Percentiles rank a stretch among this genome's conserved stretches.
These are phyloP conservation scores for Philhelius pedissequus DNA, from an alignment of 2,888 invertebrate genomes.

Conservation along the genomic window DNA sequence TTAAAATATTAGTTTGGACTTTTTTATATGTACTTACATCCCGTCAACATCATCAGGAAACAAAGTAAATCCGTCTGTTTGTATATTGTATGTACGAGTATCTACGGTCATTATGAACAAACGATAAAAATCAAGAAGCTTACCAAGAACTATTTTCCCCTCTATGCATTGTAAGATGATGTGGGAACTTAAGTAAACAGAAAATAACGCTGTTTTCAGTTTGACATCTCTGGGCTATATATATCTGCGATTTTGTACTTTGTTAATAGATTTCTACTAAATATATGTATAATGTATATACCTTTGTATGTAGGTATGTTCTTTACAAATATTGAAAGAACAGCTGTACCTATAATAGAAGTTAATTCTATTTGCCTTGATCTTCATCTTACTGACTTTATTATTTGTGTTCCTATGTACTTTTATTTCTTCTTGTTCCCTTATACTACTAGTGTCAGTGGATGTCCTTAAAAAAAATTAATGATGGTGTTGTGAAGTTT, in stretches of 20 bases:
- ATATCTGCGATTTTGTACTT: not conserved
- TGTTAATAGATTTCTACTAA: not conserved
- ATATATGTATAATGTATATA: too few species aligned
- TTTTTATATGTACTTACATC: too few species aligned
- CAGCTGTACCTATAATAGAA: not conserved
- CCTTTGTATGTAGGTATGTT: not conserved
- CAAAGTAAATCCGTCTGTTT: too few species aligned
- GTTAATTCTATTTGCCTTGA: not conserved
- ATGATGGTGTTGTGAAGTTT: too few species aligned
- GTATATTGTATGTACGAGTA: too few species aligned
- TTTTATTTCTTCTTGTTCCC: not conserved
- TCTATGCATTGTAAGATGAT: not conserved
- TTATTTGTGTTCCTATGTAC: too few species aligned
- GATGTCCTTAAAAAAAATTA: too few species aligned
- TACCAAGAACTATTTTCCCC: not conserved
- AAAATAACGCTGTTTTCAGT: not conserved
- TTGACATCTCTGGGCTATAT: not conserved
- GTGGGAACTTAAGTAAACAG: not conserved
- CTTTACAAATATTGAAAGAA: not conserved
- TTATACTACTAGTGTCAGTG: too few species aligned
- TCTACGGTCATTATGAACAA: not conserved
- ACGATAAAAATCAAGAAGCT: not conserved
- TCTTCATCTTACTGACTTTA: not conserved
- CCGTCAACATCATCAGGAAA: too few species aligned
- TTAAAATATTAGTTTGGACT: too few species aligned